Evolutionary conservation across 2,888 invertebrate species (phyloP), one percentile per base, ranked within the genome.

Genomic region (Odiellus spinosus): DNA sequence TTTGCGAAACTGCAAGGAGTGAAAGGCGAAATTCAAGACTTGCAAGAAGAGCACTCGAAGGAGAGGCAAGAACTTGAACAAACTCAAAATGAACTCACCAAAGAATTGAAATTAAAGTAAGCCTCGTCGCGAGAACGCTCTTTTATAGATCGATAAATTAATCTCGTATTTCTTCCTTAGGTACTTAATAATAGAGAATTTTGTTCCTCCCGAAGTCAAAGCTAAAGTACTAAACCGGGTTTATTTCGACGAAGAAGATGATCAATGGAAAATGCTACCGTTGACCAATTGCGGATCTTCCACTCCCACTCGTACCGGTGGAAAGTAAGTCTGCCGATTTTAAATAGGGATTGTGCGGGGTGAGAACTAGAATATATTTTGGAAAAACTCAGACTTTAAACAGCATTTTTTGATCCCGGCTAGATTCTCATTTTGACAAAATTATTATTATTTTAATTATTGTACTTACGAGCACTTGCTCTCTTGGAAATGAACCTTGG

Each of bases 31-130:
- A 74, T 85, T 10, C 76, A 76, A 53, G 86, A 87, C 61, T 75
- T 80, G 45, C 79, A 80, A 49, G 87, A 85, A 62, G 86, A 87
- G 60, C 90, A 91, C 68, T 81, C 87, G 60, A 76, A 79, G 51
- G 93, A 96, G 65, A 72, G 95, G 46, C 79, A 91, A 59, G 93
- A 95, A 60, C 72, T 87, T 54, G 93, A 95, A 67, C 81, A 82
- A 66, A 80, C 82, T 2, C 84, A 88, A 66, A 85, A 90, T 60
- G 88, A 91, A 61, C 76, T 93, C 48, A 81, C 87, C 56, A 74
- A 77, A 55, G 91, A 91, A 64, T 72, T 95, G 54, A 84, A 93
- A 63, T 76, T 93, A 49, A 82, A 86, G 66, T 81, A 80, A 26
- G 8, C n/a, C n/a, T n/a, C n/a, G n/a, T n/a, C n/a, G n/a, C n/a